Base-by-base conservation (phyloP, 2,888 invertebrate genomes). In the Cantharis rufa region DNA sequence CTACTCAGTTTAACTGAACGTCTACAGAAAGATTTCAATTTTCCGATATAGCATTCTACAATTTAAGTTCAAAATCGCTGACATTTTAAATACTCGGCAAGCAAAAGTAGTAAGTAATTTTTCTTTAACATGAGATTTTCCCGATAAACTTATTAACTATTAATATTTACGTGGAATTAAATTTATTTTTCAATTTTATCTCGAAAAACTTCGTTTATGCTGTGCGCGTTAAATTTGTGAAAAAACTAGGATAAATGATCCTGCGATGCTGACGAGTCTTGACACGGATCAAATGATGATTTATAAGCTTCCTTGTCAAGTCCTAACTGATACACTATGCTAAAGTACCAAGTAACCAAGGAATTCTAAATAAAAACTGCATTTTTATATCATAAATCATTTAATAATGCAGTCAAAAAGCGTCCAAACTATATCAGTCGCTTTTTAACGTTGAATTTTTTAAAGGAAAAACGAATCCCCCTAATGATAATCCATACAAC, bases 241-340 rank as follows among this genome's bases (percentile, higher is more conserved):
- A 82, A 80, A 84, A 84, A 84, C 81, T 82, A 83, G 83, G 85
- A 86, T 86, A 85, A 86, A 86, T 85, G 86, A 85, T 84, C 81
- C 80, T 77, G 78, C 83, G 84, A 84, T 84, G 84, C 83, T 82
- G 84, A 84, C 82, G 82, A 81, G 83, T 81, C 81, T 76, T 71
- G 80, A 79, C 82, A 80, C 74, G 82, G 84, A 86, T 86, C 85
- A 86, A 87, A 87, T 86, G 87, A 87, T 87, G 87, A 87, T 87
- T 87, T 87, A 87, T 87, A 85, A 83, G 81, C 83, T 82, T 81
- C 81, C 82, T 84, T 85, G 86, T 85, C 86, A 85, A 80, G 79
- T 81, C 75, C 83, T 86, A 85, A 86, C 86, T 87, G 87, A 87
- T 87, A 86, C 85, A 85, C 86, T 86, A 87, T 87, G 86, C 86